These are phyloP conservation scores for Drosophila willistoni DNA, from an alignment of 1,140 invertebrate species.

Conservation along the genomic window DNA sequence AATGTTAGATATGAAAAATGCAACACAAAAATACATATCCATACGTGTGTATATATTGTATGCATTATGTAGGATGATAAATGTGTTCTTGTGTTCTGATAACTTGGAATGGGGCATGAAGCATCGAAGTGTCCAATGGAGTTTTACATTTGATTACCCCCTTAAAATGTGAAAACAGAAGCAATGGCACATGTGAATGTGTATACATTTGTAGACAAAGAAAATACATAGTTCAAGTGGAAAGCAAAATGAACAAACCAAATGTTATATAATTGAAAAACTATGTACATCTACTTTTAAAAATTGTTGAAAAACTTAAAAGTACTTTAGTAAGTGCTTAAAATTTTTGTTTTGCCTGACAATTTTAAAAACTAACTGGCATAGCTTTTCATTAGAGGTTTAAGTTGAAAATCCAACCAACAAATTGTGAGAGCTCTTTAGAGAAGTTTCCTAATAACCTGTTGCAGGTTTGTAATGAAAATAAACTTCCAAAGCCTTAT, in stretches of 20 bases:
- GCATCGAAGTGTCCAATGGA: conserved; percentile 36
- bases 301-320: not conserved
- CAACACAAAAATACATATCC: not conserved
- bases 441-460: too few relatives aligned
- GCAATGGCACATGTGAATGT: conserved; percentile 17
- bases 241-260: conserved; percentile 28
- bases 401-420: too few relatives aligned
- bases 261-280: conserved; percentile 17
- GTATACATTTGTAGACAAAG: conserved; percentile 17
- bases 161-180: not conserved
- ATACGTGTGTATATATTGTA: not conserved
- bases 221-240: conserved; percentile 36
- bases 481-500: too few relatives aligned
- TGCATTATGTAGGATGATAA: conserved; percentile 10
- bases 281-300: not conserved
- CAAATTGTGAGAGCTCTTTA: too few relatives aligned
- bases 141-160: conserved; percentile 55
- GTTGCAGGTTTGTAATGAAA: too few relatives aligned
- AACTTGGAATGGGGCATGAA: not conserved
- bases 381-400: too few relatives aligned
- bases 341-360: not conserved
- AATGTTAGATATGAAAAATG: conserved; percentile 4
- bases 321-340: not conserved
- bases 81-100: not conserved
- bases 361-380: too few relatives aligned